A percentile compares a stretch with the other conserved stretches of the same genome.
These are phyloP conservation scores for Strigops habroptila DNA, from an alignment of 2,113 vertebrate genomes.

Conservation along the genomic window DNA sequence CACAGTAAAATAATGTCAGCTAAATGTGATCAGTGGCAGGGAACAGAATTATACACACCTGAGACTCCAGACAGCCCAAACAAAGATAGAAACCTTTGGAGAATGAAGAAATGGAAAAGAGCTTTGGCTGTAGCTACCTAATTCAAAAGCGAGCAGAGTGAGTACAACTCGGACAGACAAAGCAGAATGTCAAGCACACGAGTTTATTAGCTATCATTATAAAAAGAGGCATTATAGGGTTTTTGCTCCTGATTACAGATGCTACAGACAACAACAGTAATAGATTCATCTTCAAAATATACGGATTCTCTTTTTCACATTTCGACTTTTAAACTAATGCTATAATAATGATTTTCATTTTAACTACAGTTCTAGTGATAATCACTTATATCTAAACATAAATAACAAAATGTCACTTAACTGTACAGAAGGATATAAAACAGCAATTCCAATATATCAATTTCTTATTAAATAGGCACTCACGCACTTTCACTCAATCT, in stretches of 20 bases:
- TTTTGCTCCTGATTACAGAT: neutral
- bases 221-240: neutral
- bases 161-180: fast-evolving
- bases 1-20: neutral
- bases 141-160: neutral
- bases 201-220: neutral
- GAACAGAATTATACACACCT: neutral
- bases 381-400: neutral
- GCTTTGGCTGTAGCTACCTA: neutral
- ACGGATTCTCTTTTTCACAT: neutral
- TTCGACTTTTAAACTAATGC: neutral
- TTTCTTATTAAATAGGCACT: neutral
- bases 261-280: neutral
- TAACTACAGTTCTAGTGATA: neutral
- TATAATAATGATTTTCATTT: neutral
- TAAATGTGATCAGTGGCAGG: neutral
- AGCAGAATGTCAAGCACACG: neutral
- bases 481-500: neutral
- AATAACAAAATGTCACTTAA: neutral
- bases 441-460: neutral
- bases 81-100: neutral
- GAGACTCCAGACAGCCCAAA: neutral
- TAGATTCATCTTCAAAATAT: neutral
- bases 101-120: neutral
- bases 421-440: neutral